These are phyloP conservation scores for Propithecus deckenii DNA, from an alignment of 2,797 vertebrate species.

Conservation along the genomic window DNA sequence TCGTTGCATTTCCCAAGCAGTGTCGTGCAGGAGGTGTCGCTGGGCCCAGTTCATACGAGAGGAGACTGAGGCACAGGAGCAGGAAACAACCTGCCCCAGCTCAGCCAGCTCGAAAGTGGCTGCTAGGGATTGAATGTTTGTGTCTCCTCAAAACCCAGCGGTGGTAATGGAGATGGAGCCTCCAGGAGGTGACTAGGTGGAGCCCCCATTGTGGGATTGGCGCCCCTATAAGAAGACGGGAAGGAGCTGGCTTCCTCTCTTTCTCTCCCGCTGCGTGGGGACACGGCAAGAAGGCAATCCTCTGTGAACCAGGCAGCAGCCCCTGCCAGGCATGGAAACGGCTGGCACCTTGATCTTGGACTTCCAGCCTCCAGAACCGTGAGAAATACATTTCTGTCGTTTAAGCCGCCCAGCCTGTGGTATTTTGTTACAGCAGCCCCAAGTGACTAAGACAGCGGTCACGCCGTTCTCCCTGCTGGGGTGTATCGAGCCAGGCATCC, in stretches of 20 bases:
- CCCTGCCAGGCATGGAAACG: not conserved
- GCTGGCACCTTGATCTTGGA: not conserved
- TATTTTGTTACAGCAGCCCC: not conserved
- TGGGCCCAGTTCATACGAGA: not conserved
- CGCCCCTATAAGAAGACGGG: not conserved
- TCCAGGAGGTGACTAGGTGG: not conserved
- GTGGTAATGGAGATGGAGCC: not conserved
- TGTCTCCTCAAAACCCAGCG: not conserved
- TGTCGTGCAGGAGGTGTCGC: not conserved
- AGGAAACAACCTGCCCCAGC: not conserved
- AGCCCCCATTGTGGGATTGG: not conserved
- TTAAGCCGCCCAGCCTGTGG: not conserved
- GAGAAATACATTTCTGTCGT: not conserved
- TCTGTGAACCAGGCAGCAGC: not conserved
- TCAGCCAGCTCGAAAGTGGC: too few species aligned
- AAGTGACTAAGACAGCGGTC: not conserved
- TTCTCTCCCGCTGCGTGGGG: not conserved
- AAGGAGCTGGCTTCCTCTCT: not conserved
- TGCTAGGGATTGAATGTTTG: not conserved
- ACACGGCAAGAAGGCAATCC: not conserved
- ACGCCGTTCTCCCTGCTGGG: not conserved
- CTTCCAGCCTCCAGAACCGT: not conserved
- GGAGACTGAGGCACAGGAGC: not conserved
- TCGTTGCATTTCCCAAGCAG: not conserved
- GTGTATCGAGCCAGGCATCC: too few species aligned